Percentiles rank a stretch among this genome's conserved stretches.
phyloP scores from a whole-genome alignment of 2,113 vertebrate genomes.

The Triplophysa tibetana region DNA sequence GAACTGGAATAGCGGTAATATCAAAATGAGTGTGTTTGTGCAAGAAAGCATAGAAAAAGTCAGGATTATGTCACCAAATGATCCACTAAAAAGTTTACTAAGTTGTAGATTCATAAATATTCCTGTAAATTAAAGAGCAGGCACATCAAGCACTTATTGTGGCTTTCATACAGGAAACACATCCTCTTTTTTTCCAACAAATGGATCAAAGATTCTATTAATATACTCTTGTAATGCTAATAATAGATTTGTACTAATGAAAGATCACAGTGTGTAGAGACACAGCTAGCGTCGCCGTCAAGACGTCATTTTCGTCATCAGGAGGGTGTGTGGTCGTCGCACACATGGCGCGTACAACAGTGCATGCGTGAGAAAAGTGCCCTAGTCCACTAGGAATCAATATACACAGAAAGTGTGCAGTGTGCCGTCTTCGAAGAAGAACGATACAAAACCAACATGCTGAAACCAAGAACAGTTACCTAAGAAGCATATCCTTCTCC shows the following conservation, averaged over 20 bases:
- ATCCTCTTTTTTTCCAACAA: conserved; percentile 7
- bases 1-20: conserved; percentile 22
- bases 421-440: too few relatives aligned
- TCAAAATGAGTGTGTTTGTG: conserved; percentile 32
- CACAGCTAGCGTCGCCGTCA: too few relatives aligned
- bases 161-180: background rate
- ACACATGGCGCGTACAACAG: too few relatives aligned
- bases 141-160: background rate
- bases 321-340: too few relatives aligned
- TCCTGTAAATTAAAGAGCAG: conserved; percentile 7
- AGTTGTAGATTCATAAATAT: conserved; percentile 21
- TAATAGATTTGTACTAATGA: conserved; percentile 2
- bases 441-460: too few relatives aligned
- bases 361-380: too few relatives aligned
- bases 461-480: too few relatives aligned
- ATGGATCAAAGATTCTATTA: conserved; percentile 33
- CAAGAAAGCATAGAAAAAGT: conserved; percentile 7
- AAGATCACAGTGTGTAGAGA: conserved; percentile 3
- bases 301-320: too few relatives aligned
- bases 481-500: too few relatives aligned
- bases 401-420: too few relatives aligned
- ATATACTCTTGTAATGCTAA: background rate
- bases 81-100: background rate
- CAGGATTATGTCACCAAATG: conserved; percentile 24
- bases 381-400: too few relatives aligned